Conservation (phyloP, 2,113 vertebrate genomes). For the Pelodiscus sinensis region DNA sequence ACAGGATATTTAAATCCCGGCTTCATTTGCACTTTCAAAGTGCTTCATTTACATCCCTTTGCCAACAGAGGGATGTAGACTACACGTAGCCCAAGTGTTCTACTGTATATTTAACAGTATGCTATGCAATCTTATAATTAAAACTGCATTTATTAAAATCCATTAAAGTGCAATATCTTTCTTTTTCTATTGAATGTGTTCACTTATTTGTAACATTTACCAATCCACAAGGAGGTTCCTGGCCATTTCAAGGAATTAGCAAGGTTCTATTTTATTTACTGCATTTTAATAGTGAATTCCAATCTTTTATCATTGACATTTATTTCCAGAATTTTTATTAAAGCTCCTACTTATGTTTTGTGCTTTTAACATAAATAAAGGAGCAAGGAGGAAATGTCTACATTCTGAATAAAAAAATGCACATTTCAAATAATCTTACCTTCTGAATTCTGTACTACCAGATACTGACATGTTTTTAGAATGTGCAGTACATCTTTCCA, state of each 20-base stretch:
- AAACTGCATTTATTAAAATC: background rate
- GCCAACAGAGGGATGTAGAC: too few relatives aligned
- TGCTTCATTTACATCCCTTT: too few relatives aligned
- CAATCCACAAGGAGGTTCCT: background rate
- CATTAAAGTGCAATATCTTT: background rate
- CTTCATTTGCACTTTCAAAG: too few relatives aligned
- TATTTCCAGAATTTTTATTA: background rate
- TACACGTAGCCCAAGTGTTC: background rate
- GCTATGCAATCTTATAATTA: background rate
- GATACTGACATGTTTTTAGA: background rate
- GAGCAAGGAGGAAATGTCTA: background rate
- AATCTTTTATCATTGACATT: background rate
- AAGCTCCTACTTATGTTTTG: background rate
- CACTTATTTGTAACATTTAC: background rate
- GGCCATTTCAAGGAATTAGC: background rate
- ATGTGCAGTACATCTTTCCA: background rate
- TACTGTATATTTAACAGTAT: background rate
- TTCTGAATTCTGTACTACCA: slow-evolving; percentile 2
- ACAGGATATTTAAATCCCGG: too few relatives aligned
- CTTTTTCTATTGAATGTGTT: background rate
- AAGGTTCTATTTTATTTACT: background rate
- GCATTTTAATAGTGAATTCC: background rate
- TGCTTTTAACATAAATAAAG: slow-evolving; percentile 7
- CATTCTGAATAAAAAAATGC: background rate
- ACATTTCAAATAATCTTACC: background rate